phyloP scores from a whole-genome alignment of 2,113 vertebrate genomes.

The Chascanopsetta lugubris region DNA sequence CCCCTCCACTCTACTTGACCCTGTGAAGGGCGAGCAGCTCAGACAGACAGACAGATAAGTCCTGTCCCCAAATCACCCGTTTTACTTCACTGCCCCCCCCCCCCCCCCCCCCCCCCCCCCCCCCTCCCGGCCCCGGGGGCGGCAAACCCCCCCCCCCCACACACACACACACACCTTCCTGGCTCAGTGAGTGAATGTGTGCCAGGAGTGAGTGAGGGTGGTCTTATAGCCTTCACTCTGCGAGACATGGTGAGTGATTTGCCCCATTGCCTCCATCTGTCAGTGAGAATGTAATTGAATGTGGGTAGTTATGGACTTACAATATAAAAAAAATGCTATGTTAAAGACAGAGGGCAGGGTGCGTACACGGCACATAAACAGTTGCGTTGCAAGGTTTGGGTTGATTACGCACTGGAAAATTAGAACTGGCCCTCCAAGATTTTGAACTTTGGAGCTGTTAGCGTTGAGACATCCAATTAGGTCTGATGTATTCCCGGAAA shows the following conservation, averaged over 20 bases:
- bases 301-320: neutral
- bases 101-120: neutral
- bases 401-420: no score
- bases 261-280: neutral
- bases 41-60: constrained; percentile 47
- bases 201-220: constrained; percentile 16
- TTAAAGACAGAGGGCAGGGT: neutral
- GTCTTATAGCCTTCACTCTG: constrained; percentile 30
- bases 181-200: constrained; percentile 15
- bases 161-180: constrained; percentile 6
- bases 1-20: constrained; percentile 49
- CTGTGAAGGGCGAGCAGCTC: constrained; percentile 53
- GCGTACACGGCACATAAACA: neutral
- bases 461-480: no score
- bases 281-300: neutral
- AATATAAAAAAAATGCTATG: neutral
- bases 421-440: no score
- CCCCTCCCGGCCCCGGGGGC: neutral
- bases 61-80: constrained; percentile 27
- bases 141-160: neutral
- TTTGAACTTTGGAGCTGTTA: no score
- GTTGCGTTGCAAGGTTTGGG: neutral
- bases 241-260: constrained; percentile 6
- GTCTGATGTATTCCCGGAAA: no score
- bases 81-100: constrained; percentile 16